These are phyloP conservation scores for Ptilodon capucinus DNA, from an alignment of 2,888 invertebrate genomes.

Conservation along the genomic window DNA sequence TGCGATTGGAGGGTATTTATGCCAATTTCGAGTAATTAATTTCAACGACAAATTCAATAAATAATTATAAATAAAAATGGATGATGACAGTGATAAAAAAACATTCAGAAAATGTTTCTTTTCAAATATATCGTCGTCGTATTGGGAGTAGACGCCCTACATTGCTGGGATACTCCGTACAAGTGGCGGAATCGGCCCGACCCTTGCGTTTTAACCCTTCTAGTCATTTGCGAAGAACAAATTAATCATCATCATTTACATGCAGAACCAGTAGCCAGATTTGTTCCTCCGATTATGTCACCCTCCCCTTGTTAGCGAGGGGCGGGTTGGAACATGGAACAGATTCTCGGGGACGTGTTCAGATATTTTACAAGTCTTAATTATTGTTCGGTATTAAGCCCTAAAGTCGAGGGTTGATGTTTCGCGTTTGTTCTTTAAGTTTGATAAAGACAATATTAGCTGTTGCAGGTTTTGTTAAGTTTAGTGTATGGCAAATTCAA, in stretches of 20 bases:
- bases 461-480: neutral
- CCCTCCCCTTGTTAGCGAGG: slow-evolving; percentile 73
- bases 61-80: no score
- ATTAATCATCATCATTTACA: slow-evolving; percentile 83
- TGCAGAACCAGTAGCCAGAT: slow-evolving; percentile 80
- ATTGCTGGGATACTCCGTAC: slow-evolving; percentile 66
- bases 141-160: no score
- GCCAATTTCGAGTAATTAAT: no score
- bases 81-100: no score
- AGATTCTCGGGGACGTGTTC: slow-evolving; percentile 68
- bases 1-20: no score
- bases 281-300: slow-evolving; percentile 81
- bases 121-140: no score
- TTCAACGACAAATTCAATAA: no score
- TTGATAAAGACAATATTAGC: neutral
- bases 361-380: slow-evolving; percentile 64
- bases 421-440: neutral
- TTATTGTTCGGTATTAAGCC: slow-evolving; percentile 40
- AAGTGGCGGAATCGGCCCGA: slow-evolving; percentile 64
- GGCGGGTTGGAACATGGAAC: slow-evolving; percentile 63
- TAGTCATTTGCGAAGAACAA: slow-evolving; percentile 80
- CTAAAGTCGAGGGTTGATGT: slow-evolving; percentile 16
- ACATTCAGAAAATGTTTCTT: no score
- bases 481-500: no score
- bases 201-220: slow-evolving; percentile 79